These are phyloP conservation scores for Napeogenes inachia DNA, from an alignment of 2,888 invertebrate species.

Conservation along the genomic window DNA sequence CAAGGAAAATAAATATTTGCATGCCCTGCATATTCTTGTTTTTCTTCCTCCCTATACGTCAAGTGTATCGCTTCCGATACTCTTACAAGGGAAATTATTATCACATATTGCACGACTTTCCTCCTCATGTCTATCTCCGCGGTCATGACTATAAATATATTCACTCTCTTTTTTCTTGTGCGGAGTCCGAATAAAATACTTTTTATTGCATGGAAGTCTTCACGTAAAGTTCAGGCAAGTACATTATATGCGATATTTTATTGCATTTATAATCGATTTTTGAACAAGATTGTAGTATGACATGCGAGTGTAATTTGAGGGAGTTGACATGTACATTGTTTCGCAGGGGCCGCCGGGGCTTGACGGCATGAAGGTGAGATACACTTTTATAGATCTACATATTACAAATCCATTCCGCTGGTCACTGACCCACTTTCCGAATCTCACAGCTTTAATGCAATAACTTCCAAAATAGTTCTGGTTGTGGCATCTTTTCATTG, in stretches of 20 bases:
- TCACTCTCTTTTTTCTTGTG: not conserved
- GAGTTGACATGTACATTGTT: constrained; percentile 65
- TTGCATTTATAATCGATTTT: not conserved
- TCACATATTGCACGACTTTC: constrained; percentile 4
- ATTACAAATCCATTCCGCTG: no score
- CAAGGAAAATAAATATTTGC: constrained; percentile 70
- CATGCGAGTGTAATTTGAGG: not conserved
- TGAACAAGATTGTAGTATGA: constrained; percentile 4
- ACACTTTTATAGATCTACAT: not conserved
- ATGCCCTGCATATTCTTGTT: constrained; percentile 61
- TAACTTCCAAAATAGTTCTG: no score
- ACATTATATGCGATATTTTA: constrained; percentile 5
- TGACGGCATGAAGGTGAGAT: constrained; percentile 95
- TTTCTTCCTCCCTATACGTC: constrained; percentile 39
- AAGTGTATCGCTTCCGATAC: not conserved
- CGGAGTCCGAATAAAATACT: not conserved
- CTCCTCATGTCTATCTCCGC: not conserved
- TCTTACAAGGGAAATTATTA: not conserved
- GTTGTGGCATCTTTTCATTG: no score
- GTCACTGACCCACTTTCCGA: no score
- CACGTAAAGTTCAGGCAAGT: constrained; percentile 11
- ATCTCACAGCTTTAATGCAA: no score
- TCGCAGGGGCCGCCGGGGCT: constrained; percentile 93
- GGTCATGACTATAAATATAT: not conserved
- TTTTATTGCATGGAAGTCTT: constrained; percentile 14